Evolutionary conservation across 2,888 invertebrate genomes (phyloP).

Genomic region (Gortyna flavago): DNA sequence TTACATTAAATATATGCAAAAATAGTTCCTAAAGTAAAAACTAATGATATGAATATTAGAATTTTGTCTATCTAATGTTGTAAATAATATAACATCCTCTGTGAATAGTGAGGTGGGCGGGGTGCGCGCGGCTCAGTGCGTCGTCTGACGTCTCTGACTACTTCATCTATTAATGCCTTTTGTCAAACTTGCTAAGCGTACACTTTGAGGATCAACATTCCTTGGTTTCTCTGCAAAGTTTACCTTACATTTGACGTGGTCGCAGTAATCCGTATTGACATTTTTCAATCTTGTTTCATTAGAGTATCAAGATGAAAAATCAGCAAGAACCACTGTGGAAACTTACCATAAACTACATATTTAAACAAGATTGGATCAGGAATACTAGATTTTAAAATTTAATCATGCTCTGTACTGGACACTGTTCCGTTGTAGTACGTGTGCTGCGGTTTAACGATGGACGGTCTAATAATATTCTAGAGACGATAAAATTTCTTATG

Average conservation of each 20-base stretch:
- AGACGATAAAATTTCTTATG: slow-evolving; percentile 71
- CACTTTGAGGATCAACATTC: slow-evolving; percentile 75
- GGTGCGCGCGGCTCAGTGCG: slow-evolving; percentile 72
- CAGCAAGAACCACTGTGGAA: slow-evolving; percentile 83
- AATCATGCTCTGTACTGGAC: slow-evolving; percentile 78
- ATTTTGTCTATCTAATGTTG: slow-evolving; percentile 89
- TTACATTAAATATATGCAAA: slow-evolving; percentile 80
- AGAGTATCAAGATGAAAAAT: slow-evolving; percentile 81
- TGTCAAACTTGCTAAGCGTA: slow-evolving; percentile 77
- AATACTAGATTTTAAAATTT: slow-evolving; percentile 81
- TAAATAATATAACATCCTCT: slow-evolving; percentile 79
- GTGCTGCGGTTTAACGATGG: slow-evolving; percentile 73
- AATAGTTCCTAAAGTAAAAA: slow-evolving; percentile 88
- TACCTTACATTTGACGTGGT: slow-evolving; percentile 76
- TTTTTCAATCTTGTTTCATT: slow-evolving; percentile 75
- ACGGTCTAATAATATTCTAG: slow-evolving; percentile 78
- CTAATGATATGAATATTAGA: slow-evolving; percentile 90
- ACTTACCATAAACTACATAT: slow-evolving; percentile 84
- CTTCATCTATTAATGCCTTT: slow-evolving; percentile 74
- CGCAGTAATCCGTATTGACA: slow-evolving; percentile 66
- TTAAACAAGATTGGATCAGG: slow-evolving; percentile 86
- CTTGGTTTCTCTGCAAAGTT: slow-evolving; percentile 76
- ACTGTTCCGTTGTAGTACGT: slow-evolving; percentile 76
- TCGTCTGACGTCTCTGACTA: slow-evolving; percentile 66
- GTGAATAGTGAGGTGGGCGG: slow-evolving; percentile 71